Percentiles rank a stretch among this genome's conserved stretches.
These are phyloP conservation scores for Monopis laevigella DNA, from an alignment of 2,888 invertebrate species.

Conservation along the genomic window DNA sequence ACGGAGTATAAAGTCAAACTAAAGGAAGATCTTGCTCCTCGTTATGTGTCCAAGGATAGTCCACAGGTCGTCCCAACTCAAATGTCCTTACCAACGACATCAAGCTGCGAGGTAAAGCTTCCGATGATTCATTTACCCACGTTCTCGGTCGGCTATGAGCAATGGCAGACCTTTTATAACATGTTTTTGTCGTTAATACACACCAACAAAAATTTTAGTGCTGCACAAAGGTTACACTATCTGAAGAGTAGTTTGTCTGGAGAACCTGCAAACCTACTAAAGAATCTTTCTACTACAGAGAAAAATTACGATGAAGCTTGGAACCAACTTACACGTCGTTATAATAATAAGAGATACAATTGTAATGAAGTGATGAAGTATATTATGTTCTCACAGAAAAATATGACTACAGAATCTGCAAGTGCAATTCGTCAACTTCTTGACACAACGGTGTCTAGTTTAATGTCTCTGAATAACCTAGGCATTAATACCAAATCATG, in stretches of 20 bases:
- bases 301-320: conserved; percentile 20
- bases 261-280: conserved; percentile 18
- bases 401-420: conserved; percentile 17
- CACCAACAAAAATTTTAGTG: conserved; percentile 15
- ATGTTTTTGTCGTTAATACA: conserved; percentile 20
- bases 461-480: conserved; percentile 18
- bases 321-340: conserved; percentile 18
- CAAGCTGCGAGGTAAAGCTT: conserved; percentile 16
- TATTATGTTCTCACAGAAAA: conserved; percentile 17
- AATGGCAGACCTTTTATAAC: conserved; percentile 21
- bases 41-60: no score
- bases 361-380: conserved; percentile 19
- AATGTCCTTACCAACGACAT: no score
- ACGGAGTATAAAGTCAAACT: no score
- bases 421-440: conserved; percentile 15
- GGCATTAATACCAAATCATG: conserved; percentile 13
- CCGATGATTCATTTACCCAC: conserved; percentile 18
- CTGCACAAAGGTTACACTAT: conserved; percentile 22
- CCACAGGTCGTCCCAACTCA: no score
- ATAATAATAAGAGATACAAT: conserved; percentile 20
- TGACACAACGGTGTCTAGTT: conserved; percentile 17
- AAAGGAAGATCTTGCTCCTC: no score
- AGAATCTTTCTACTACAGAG: conserved; percentile 18
- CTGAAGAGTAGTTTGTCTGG: conserved; percentile 20
- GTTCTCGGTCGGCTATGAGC: conserved; percentile 19